These are phyloP conservation scores for Grammomys surdaster DNA, from an alignment of 2,113 vertebrate species.

Conservation along the genomic window DNA sequence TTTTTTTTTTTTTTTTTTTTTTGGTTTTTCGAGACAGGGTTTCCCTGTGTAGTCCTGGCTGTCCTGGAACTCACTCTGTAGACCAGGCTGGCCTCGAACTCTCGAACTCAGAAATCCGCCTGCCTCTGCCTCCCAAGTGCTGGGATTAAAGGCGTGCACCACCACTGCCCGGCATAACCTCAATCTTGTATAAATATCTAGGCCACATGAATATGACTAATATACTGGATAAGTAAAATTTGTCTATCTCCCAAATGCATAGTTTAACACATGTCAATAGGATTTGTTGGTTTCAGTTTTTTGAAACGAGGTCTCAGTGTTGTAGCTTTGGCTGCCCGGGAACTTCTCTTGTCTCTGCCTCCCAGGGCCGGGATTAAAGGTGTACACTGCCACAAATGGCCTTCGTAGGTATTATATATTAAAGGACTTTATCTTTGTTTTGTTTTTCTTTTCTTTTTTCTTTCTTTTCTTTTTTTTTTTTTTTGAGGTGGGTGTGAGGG, in stretches of 20 bases:
- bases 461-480: background rate
- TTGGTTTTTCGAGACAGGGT: no score
- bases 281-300: background rate
- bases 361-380: background rate
- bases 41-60: no score
- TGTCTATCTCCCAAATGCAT: background rate
- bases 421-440: background rate
- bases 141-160: no score
- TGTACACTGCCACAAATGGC: no score
- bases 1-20: no score
- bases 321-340: background rate
- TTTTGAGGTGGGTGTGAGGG: background rate
- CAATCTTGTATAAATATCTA: background rate
- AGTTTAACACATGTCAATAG: background rate
- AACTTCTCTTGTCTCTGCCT: background rate
- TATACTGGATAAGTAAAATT: background rate
- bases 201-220: background rate
- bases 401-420: background rate
- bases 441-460: background rate
- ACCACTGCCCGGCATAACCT: no score
- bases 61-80: no score
- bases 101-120: no score
- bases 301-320: background rate
- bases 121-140: no score
- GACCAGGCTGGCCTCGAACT: no score